Base-by-base conservation (phyloP, 2,113 vertebrate genomes). In the Paedocypris sp. region DNA sequence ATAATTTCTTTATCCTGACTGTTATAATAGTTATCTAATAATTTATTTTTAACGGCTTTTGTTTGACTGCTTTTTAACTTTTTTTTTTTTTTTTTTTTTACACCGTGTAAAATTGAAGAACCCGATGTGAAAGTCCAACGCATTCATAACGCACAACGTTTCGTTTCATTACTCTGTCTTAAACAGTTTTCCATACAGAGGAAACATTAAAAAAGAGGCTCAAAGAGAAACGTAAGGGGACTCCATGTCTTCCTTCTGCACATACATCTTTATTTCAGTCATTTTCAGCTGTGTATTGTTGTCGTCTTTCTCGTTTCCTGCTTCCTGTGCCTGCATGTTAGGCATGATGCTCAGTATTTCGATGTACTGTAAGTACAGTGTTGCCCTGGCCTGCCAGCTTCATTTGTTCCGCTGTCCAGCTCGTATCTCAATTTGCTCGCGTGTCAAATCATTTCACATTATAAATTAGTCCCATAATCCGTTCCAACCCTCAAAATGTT, bases 151-250 rank as follows among this genome's bases (percentile, higher is more conserved):
- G 39, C 18, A 47, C 38, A 50, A 35, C 42, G 3, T 49, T 61
- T 23, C 29, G 62, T 72, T 51, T 68, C 69, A 49, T 75, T 59
- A 67, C 62, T 81, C 70, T 83, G 76, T 87, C 75, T 79, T 75
- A 74, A 82, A 76, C 76, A 84, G 88, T 89, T 83, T 92, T 82
- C 90, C 73, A 79, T 77, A 83, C 90, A 92, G 94, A 95, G 83
- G 93, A 95, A 85, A 90, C 86, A 82, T 89, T 90, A 89, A 97
- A 90, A 91, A 91, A 90, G 91, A 97, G 90, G 88, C 89, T 97
- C 74, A 97, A 92, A 88, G 92, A 97, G 71, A 98, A 98, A 95
- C 91, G 94, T 97, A 97, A 98, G 94, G 78, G 79, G 53, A 22
- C 53, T 42, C 2, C 39, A 81, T 70, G 51, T 78, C 77, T 73